Percentiles rank a stretch among this genome's conserved stretches.
Evolutionary conservation across 2,797 vertebrate genomes (phyloP).

Genomic region (Remorina albescens): DNA sequence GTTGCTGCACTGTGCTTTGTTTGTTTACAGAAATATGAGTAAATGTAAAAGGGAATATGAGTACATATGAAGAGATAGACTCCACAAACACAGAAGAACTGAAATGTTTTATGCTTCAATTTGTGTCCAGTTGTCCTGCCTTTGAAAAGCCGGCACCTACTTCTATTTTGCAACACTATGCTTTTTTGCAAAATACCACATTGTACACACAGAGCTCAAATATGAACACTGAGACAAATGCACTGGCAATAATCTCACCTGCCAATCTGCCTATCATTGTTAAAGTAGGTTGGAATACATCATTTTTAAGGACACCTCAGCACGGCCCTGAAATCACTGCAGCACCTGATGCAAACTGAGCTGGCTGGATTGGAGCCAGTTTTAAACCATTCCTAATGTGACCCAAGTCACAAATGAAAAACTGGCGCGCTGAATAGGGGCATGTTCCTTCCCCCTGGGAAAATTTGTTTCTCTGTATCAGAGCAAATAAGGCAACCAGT

Average conservation of each 20-base stretch:
- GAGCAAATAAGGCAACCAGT: slow-evolving; percentile 42
- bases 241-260: slow-evolving; percentile 26
- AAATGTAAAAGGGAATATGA: slow-evolving; percentile 8
- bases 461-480: slow-evolving; percentile 18
- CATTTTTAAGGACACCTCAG: neutral
- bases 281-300: slow-evolving; percentile 19
- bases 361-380: slow-evolving; percentile 40
- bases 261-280: slow-evolving; percentile 19
- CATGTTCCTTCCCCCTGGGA: slow-evolving; percentile 13
- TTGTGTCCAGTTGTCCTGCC: slow-evolving; percentile 42
- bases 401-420: slow-evolving; percentile 34
- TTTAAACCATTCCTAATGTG: slow-evolving; percentile 44
- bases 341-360: slow-evolving; percentile 13
- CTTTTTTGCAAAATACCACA: slow-evolving; percentile 33
- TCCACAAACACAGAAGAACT: slow-evolving; percentile 37
- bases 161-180: slow-evolving; percentile 36
- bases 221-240: slow-evolving; percentile 25
- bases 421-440: slow-evolving; percentile 19
- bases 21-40: slow-evolving; percentile 3
- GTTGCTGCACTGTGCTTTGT: neutral
- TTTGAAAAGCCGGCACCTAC: slow-evolving; percentile 65
- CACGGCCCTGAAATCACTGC: slow-evolving; percentile 6
- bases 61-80: slow-evolving; percentile 21
- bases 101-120: slow-evolving; percentile 64
- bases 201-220: slow-evolving; percentile 25